Base-by-base conservation (phyloP, 2,797 vertebrate species). In the Gila robusta region DNA sequence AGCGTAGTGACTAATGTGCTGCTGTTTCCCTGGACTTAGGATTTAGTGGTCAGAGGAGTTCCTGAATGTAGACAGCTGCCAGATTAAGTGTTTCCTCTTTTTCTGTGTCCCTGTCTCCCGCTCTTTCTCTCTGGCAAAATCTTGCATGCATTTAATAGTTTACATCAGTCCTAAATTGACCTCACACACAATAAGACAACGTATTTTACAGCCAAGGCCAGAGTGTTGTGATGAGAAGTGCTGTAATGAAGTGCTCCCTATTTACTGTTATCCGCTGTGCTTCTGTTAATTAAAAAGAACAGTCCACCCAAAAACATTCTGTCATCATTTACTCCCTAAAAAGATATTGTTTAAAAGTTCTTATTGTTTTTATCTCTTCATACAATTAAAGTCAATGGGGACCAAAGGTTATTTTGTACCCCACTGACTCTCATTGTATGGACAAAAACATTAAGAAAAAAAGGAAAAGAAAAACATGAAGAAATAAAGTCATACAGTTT, bases 41-140 rank as follows among this genome's bases (percentile, higher is more conserved):
- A 14, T 1, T 35, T 82, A 32, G 5, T 6, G 12, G 35, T 77
- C n/a, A 19, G 49, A 35, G n/a, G 35, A 66, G 79, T 69, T 79
- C 44, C 73, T 82, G 66, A 70, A 69, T 21, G 71, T 52, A 81
- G n/a, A 67, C 28, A 86, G 82, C 82, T 86, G 66, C 81, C 47
- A 69, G 70, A 80, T 72, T n/a, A 66, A 66, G 21, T 26, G 17
- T 49, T 79, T 79, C 79, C 79, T 69, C n/a, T 47, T 64, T 79
- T 66, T 28, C 11, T 64, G 16, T 44, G 14, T 79, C 78, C 21
- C 37, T 10, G n/a, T 64, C 56, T 44, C 56, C 11, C 4, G 49
- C 49, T 54, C 10, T 37, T 14, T 77, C 19, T 66, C 41, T 44
- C 14, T 16, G 17, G n/a, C 26, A 47, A 44, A 32, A 47, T 47